phyloP scores from a whole-genome alignment of 2,113 vertebrate genomes.

The Otolemur garnettii region DNA sequence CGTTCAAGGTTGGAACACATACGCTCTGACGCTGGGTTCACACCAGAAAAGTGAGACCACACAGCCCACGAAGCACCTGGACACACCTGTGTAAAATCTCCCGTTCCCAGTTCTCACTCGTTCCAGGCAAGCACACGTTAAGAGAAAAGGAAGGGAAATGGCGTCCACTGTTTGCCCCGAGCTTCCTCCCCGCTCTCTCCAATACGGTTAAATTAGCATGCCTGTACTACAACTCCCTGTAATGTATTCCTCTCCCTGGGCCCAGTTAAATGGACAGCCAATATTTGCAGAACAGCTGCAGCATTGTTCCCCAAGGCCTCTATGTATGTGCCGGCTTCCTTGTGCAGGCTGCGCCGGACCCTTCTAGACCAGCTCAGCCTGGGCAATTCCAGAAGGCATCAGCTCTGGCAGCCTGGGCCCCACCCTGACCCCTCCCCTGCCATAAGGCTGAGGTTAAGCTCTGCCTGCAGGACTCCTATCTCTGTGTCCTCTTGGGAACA shows the following conservation, averaged over 20 bases:
- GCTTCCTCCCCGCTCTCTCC: background rate
- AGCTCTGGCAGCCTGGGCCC: background rate
- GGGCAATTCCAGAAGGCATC: background rate
- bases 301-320: background rate
- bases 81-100: background rate
- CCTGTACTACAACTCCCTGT: background rate
- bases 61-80: background rate
- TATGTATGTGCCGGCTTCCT: background rate
- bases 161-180: background rate
- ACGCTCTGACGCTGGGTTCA: background rate
- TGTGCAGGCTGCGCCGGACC: background rate
- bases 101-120: background rate
- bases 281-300: background rate
- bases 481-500: background rate
- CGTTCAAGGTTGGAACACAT: background rate
- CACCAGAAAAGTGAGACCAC: rapidly evolving
- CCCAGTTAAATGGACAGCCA: background rate
- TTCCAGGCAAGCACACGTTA: background rate
- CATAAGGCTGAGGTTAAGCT: background rate
- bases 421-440: background rate
- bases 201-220: background rate
- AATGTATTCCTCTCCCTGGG: background rate
- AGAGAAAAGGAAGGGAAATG: background rate
- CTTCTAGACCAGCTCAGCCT: no score
- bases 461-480: background rate